A percentile compares a stretch with the other conserved stretches of the same genome.
Evolutionary conservation across 2,797 vertebrate species (phyloP).

Genomic region (Centroberyx gerrardi): DNA sequence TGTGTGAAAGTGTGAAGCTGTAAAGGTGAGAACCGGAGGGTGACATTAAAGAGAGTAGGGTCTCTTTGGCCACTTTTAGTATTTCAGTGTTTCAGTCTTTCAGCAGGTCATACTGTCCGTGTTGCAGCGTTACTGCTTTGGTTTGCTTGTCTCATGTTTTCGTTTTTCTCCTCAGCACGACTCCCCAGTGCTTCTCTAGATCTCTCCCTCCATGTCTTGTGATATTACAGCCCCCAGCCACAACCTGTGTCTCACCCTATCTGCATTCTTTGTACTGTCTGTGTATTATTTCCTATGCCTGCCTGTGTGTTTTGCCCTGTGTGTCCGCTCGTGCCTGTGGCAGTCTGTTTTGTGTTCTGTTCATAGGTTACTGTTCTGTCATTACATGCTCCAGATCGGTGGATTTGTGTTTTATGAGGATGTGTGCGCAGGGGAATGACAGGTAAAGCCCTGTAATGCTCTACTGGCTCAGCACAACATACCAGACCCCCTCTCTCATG

Average conservation of each 20-base stretch:
- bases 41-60: constrained; percentile 20
- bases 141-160: constrained; percentile 50
- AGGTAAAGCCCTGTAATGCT: constrained; percentile 78
- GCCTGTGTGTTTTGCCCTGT: constrained; percentile 27
- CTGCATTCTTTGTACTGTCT: constrained; percentile 50
- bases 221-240: constrained; percentile 51
- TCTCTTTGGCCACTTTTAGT: constrained; percentile 7
- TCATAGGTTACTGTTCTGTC: constrained; percentile 81
- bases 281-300: constrained; percentile 47
- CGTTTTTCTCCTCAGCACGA: constrained; percentile 35
- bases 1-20: background rate
- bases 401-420: constrained; percentile 86
- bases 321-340: constrained; percentile 55
- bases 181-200: constrained; percentile 40
- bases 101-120: constrained; percentile 40
- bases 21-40: constrained; percentile 37
- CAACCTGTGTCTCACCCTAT: constrained; percentile 33
- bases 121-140: constrained; percentile 42
- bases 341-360: constrained; percentile 65
- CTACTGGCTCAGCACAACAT: constrained; percentile 48
- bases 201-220: constrained; percentile 46
- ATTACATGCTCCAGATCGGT: constrained; percentile 85
- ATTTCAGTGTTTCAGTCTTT: constrained; percentile 42
- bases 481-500: constrained; percentile 39
- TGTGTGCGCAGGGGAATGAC: constrained; percentile 81